Evolutionary conservation across 2,113 vertebrate species (phyloP).

Genomic region (Kryptolebias marmoratus): DNA sequence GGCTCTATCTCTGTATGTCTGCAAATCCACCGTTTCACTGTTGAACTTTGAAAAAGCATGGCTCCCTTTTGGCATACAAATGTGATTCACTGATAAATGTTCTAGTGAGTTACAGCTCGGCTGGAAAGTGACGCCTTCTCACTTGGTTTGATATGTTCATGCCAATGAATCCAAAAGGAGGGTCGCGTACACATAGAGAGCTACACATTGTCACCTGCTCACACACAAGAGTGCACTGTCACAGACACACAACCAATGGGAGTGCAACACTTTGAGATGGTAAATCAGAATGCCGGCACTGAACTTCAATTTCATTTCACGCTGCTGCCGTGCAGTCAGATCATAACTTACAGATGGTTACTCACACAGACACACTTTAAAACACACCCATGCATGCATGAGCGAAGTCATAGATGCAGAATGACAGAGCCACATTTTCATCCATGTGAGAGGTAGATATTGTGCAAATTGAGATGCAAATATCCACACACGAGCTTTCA

Average conservation of each 20-base stretch:
- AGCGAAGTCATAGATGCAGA: constrained; percentile 33
- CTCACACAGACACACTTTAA: constrained; percentile 22
- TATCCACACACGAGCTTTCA: constrained; percentile 9
- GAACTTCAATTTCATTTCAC: constrained; percentile 65
- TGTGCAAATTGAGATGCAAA: constrained; percentile 26
- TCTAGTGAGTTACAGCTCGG: constrained; percentile 46
- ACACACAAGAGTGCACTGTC: not conserved
- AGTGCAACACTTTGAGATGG: constrained; percentile 38
- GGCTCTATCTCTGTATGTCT: constrained; percentile 53
- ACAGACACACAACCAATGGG: not conserved
- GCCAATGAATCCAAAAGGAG: constrained; percentile 38
- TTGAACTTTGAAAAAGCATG: constrained; percentile 62
- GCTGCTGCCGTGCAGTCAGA: constrained; percentile 13
- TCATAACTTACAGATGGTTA: constrained; percentile 54
- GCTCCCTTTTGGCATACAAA: constrained; percentile 62
- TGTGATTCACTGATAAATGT: constrained; percentile 63
- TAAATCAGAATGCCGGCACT: constrained; percentile 52
- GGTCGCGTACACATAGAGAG: not conserved
- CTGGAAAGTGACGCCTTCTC: constrained; percentile 41
- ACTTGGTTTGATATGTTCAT: constrained; percentile 43
- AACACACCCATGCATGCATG: constrained; percentile 19
- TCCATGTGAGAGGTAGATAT: constrained; percentile 7
- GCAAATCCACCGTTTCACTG: constrained; percentile 61
- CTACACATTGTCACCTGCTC: constrained; percentile 9
- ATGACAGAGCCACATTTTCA: constrained; percentile 14